Evolutionary conservation across 2,888 invertebrate species (phyloP), one percentile per base, ranked within the genome.

Genomic region (Crioceris asparagi): DNA sequence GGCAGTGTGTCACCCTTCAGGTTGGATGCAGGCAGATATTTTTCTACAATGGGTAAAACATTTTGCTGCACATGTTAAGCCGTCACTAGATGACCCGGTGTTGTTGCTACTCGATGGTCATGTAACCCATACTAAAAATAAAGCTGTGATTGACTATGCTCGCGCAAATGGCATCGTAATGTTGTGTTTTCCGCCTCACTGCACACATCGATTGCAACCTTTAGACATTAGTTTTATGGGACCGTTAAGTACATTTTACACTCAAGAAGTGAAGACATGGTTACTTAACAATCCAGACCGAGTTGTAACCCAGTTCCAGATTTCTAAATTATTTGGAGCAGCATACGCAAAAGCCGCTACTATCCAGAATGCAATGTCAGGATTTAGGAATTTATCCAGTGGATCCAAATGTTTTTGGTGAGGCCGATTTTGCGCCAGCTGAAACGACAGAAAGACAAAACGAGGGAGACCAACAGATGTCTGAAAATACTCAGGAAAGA

Each of bases 61-160:
- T 14, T 38, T 38, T 23, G 21, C 31, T 16, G 30, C 18, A 30
- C 19, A 31, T 17, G 29, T 34, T 19, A 19, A 17, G 10, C 32
- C 38, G 17, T 17, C 33, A 16, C 27, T 17, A 35, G 29, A 17
- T 16, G 12, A 32, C 15, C 40, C 37, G 26, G 29, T 40, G 2
- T 15, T 40, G 3, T 17, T 40, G 5, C 14, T 40, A n/a, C 12
- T 40, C n/a, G 36, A 36, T 33, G 40, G 36, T 7, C 33, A 36
- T 21, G 17, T 29, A 14, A 33, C 27, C 11, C 40, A 40, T 29
- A 36, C 36, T 11, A 27, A 30, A 16, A 40, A 36, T 25, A 11
- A 36, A 15, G 39, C 31, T 12, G 32, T 36, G 8, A 30, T 40
- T 15, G n/a, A n/a, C 11, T 26, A 23, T 2, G 36, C 21, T 16